phyloP scores from a whole-genome alignment of 2,888 invertebrate genomes.

The Drosophila helvetica region DNA sequence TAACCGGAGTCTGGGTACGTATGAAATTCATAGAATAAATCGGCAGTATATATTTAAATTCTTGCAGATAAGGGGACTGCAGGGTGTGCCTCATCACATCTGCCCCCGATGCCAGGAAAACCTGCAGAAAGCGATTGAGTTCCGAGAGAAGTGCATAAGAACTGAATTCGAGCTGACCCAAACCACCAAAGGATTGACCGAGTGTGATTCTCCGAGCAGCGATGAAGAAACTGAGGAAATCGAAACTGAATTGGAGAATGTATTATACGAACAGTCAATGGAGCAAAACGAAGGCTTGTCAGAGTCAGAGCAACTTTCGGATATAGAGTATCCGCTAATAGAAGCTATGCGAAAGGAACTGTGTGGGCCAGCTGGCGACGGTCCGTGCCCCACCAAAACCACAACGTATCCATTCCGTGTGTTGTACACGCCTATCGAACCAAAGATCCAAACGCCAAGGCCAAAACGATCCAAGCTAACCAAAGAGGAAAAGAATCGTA shows the following conservation, averaged over 20 bases:
- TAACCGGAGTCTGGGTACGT: slow-evolving; percentile 64
- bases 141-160: slow-evolving; percentile 57
- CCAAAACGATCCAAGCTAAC: slow-evolving; percentile 24
- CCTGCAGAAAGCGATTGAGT: slow-evolving; percentile 54
- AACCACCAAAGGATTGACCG: not conserved
- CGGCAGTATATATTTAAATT: not conserved
- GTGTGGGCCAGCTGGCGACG: slow-evolving; percentile 8
- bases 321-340: not conserved
- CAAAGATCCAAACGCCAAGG: not conserved
- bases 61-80: slow-evolving; percentile 37
- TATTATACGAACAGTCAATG: slow-evolving; percentile 22
- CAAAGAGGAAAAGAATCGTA: slow-evolving; percentile 53
- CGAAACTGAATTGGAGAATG: slow-evolving; percentile 34
- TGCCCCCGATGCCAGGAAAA: slow-evolving; percentile 41
- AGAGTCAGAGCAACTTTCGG: not conserved
- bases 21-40: not conserved
- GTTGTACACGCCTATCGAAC: not conserved
- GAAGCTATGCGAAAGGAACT: slow-evolving; percentile 1
- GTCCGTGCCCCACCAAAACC: not conserved
- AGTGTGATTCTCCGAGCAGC: not conserved
- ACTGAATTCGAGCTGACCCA: slow-evolving; percentile 46
- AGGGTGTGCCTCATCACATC: slow-evolving; percentile 38
- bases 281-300: not conserved
- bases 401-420: too few species aligned
- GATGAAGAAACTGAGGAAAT: slow-evolving; percentile 4